Conservation (phyloP, 1,140 invertebrate genomes). For the Theocolax elegans region DNA sequence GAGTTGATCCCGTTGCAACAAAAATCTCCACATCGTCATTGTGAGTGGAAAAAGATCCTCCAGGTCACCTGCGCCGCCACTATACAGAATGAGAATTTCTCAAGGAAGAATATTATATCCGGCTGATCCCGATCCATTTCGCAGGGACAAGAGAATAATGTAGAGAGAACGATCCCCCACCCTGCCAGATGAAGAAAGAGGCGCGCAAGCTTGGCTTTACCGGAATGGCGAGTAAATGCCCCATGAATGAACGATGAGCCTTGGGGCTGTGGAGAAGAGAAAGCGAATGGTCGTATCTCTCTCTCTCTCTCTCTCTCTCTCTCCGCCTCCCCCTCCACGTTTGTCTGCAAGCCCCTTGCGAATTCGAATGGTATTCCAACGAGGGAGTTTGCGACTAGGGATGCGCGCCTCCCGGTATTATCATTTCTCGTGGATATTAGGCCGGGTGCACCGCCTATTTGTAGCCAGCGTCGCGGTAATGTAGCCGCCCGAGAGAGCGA, state of each 20-base stretch:
- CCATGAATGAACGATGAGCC: conserved; percentile 68
- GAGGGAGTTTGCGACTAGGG: conserved; percentile 12
- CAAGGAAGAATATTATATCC: conserved; percentile 57
- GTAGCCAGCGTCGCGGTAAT: background rate
- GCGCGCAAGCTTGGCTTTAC: conserved; percentile 56
- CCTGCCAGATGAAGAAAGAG: conserved; percentile 30
- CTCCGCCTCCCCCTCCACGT: background rate
- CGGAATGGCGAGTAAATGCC: conserved; percentile 66
- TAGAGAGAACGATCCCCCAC: background rate
- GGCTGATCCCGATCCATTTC: conserved; percentile 62
- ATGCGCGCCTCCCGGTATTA: background rate
- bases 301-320: background rate
- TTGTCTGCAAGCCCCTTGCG: conserved; percentile 26
- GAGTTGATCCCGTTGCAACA: background rate
- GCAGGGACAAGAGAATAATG: conserved; percentile 56
- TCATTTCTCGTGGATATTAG: conserved; percentile 27
- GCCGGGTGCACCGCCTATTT: background rate
- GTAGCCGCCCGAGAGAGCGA: background rate
- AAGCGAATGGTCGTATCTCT: background rate
- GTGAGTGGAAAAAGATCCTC: conserved; percentile 25
- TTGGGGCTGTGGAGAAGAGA: conserved; percentile 46
- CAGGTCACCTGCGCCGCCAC: conserved; percentile 29
- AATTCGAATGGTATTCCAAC: conserved; percentile 60
- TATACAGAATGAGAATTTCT: no score
- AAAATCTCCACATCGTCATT: conserved; percentile 1